These are phyloP conservation scores for Astyanax mexicanus DNA, from an alignment of 2,797 vertebrate species.

Conservation along the genomic window DNA sequence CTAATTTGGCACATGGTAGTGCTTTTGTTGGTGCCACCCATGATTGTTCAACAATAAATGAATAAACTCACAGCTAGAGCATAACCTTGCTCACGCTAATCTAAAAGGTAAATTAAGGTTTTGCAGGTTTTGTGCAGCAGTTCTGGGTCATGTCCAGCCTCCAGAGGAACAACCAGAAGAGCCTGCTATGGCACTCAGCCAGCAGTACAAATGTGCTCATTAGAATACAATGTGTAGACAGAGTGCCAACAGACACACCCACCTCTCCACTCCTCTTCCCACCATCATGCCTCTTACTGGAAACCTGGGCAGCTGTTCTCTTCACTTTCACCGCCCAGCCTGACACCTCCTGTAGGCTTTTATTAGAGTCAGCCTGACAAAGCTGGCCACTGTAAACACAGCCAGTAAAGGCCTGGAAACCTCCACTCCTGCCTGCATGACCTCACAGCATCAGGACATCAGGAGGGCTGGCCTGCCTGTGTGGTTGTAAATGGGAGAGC, in stretches of 20 bases:
- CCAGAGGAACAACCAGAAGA: background rate
- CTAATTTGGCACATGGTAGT: background rate
- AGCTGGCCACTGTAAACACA: slow-evolving; percentile 32
- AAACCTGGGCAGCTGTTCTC: slow-evolving; percentile 59
- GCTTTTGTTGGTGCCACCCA: background rate
- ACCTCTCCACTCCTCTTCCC: slow-evolving; percentile 37
- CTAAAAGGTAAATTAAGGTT: background rate
- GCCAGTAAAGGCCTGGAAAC: slow-evolving; percentile 56
- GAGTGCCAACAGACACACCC: slow-evolving; percentile 55
- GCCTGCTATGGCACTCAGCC: slow-evolving; percentile 17
- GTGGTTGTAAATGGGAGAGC: slow-evolving; percentile 38
- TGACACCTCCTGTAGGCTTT: slow-evolving; percentile 56
- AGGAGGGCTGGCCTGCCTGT: slow-evolving; percentile 32
- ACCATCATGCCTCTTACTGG: slow-evolving; percentile 55
- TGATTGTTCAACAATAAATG: background rate
- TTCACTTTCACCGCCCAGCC: slow-evolving; percentile 43
- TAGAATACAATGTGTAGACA: slow-evolving; percentile 57
- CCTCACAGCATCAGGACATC: slow-evolving; percentile 54
- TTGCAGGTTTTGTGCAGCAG: slow-evolving; percentile 6
- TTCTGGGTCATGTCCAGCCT: slow-evolving; percentile 24
- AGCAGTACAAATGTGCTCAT: slow-evolving; percentile 45
- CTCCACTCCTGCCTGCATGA: slow-evolving; percentile 50
- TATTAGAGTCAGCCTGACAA: slow-evolving; percentile 52
- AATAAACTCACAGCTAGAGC: background rate
- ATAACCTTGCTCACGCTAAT: background rate